Conservation (phyloP, 2,888 invertebrate species). For the Pheosia tremula region DNA sequence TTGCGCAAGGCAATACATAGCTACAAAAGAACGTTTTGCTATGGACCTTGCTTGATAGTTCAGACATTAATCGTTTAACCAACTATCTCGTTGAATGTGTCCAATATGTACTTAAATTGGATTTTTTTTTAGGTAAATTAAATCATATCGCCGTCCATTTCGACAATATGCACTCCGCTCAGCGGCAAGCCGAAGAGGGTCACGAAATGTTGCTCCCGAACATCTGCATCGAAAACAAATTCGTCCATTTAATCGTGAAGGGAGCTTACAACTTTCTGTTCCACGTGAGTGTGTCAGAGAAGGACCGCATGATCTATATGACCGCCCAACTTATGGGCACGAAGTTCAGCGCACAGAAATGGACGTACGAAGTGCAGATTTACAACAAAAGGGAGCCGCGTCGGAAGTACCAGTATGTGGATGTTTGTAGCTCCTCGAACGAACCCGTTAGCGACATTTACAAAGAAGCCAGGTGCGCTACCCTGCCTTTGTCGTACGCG, state of each 20-base stretch:
- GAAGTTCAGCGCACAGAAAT: constrained; percentile 57
- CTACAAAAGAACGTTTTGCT: too few relatives aligned
- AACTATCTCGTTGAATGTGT: neutral
- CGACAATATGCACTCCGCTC: constrained; percentile 48
- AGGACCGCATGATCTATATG: constrained; percentile 51
- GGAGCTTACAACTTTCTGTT: constrained; percentile 59
- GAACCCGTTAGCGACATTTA: constrained; percentile 47
- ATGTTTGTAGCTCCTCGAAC: constrained; percentile 47
- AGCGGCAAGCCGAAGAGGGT: constrained; percentile 49
- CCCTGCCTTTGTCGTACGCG: constrained; percentile 43
- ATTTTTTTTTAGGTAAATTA: constrained; percentile 56
- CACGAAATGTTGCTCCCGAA: constrained; percentile 54
- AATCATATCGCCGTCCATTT: constrained; percentile 58
- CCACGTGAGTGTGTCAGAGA: constrained; percentile 50
- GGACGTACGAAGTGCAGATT: constrained; percentile 67
- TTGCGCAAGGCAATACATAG: too few relatives aligned
- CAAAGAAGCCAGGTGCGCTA: constrained; percentile 45
- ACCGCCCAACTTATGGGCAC: constrained; percentile 61
- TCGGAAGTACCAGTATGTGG: constrained; percentile 54
- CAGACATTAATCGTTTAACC: neutral
- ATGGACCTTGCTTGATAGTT: too few relatives aligned
- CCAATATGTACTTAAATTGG: neutral
- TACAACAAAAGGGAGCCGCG: constrained; percentile 63
- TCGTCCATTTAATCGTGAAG: constrained; percentile 48
- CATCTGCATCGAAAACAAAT: constrained; percentile 35